A percentile compares a stretch with the other conserved stretches of the same genome.
phyloP scores from a whole-genome alignment of 2,797 vertebrate genomes.

The Mus minutoides region DNA sequence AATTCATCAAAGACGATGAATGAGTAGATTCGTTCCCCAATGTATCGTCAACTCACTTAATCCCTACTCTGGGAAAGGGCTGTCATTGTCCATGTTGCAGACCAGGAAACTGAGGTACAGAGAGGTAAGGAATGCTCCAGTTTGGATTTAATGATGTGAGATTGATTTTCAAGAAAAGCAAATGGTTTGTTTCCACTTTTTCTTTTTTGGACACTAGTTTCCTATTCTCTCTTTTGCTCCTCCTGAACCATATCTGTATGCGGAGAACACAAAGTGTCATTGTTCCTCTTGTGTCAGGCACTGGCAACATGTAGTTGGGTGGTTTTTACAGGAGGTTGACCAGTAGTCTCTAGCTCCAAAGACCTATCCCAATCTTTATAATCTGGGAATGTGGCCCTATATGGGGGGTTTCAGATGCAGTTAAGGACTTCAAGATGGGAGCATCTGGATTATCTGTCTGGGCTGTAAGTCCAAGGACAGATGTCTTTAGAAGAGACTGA shows the following conservation, averaged over 20 bases:
- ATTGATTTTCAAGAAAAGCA: neutral
- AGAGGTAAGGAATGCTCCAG: neutral
- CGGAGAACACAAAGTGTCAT: rapidly evolving
- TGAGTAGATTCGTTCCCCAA: too few species aligned
- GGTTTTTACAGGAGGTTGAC: neutral
- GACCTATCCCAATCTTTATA: neutral
- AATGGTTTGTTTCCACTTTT: neutral
- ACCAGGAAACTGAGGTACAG: neutral
- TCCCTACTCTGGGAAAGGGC: neutral
- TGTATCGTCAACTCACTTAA: too few species aligned
- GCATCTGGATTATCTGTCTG: neutral
- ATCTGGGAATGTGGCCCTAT: neutral
- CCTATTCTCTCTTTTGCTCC: neutral
- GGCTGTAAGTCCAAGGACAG: neutral
- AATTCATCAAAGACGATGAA: too few species aligned
- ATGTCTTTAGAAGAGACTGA: neutral
- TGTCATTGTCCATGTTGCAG: neutral
- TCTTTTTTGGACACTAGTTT: neutral
- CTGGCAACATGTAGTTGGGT: neutral
- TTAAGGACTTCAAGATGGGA: neutral
- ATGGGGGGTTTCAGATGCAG: neutral
- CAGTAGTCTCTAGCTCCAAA: neutral
- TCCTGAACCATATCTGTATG: neutral
- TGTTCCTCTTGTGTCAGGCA: rapidly evolving
- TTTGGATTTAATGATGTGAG: neutral